phyloP scores from a whole-genome alignment of 2,797 vertebrate genomes.

The Mus spretus region DNA sequence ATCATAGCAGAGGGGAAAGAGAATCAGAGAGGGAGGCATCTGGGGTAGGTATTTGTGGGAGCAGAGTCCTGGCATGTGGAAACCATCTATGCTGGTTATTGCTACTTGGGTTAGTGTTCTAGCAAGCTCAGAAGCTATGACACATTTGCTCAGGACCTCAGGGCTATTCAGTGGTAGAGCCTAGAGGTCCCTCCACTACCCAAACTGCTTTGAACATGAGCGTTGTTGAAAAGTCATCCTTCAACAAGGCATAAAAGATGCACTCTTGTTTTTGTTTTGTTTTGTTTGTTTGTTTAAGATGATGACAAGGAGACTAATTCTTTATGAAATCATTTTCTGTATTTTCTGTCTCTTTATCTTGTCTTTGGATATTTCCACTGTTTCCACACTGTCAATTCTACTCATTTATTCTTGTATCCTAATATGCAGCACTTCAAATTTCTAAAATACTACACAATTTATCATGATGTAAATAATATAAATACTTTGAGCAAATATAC shows the following conservation, averaged over 20 bases:
- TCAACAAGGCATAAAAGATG: neutral
- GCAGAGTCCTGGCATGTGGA: neutral
- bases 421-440: slow-evolving; percentile 49
- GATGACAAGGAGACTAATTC: slow-evolving; percentile 64
- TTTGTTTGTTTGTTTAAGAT: slow-evolving; percentile 53
- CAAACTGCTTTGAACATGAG: neutral
- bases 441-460: slow-evolving; percentile 51
- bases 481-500: slow-evolving; percentile 48
- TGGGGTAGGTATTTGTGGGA: neutral
- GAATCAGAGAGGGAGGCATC: neutral
- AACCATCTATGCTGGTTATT: neutral
- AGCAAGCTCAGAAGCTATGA: neutral
- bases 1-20: neutral
- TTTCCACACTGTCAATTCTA: neutral
- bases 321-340: slow-evolving; percentile 42
- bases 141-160: neutral
- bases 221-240: neutral
- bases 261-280: neutral
- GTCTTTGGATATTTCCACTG: neutral
- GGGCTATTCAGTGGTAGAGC: neutral
- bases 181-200: neutral
- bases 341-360: slow-evolving; percentile 40
- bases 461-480: slow-evolving; percentile 62
- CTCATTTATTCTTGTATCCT: slow-evolving; percentile 29
- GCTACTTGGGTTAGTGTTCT: neutral